phyloP scores from a whole-genome alignment of 2,797 vertebrate genomes.

The Tauraco hartlaubi region DNA sequence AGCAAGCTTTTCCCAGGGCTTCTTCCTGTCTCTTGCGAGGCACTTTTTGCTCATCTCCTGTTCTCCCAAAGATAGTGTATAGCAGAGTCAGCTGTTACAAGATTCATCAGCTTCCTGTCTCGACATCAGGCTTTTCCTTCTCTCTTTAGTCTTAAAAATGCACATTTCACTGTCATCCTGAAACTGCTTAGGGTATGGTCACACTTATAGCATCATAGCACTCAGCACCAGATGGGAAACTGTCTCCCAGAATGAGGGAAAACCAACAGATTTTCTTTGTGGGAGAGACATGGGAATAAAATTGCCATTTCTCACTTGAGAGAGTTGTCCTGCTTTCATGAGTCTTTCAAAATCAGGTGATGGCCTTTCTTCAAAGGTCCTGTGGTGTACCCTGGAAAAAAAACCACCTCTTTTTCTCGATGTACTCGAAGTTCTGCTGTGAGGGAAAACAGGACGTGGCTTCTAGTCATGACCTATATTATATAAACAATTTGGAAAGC shows the following conservation, averaged over 20 bases:
- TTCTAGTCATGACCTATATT: not conserved
- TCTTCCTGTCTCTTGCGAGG: not conserved
- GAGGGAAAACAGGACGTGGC: not conserved
- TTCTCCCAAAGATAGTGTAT: not conserved
- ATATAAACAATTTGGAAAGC: not conserved
- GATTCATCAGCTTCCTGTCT: slow-evolving; percentile 61
- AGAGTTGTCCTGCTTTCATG: not conserved
- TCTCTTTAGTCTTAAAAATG: slow-evolving; percentile 66
- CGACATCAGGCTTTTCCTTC: slow-evolving; percentile 63
- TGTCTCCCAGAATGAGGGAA: not conserved
- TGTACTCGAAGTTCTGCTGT: not conserved
- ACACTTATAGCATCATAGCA: slow-evolving; percentile 29
- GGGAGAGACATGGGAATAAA: not conserved
- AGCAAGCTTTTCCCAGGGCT: not conserved
- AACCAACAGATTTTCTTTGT: not conserved
- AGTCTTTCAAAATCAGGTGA: not conserved
- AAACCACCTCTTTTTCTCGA: not conserved
- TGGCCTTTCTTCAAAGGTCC: not conserved
- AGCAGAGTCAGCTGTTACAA: slow-evolving; percentile 54
- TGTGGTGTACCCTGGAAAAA: not conserved
- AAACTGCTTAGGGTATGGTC: slow-evolving; percentile 52
- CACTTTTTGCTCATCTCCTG: slow-evolving; percentile 8
- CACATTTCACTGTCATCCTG: slow-evolving; percentile 55
- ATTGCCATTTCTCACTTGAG: not conserved
- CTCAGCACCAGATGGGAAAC: slow-evolving; percentile 14